These are phyloP conservation scores for Tragopan temminckii DNA, from an alignment of 2,797 vertebrate genomes.

Conservation along the genomic window DNA sequence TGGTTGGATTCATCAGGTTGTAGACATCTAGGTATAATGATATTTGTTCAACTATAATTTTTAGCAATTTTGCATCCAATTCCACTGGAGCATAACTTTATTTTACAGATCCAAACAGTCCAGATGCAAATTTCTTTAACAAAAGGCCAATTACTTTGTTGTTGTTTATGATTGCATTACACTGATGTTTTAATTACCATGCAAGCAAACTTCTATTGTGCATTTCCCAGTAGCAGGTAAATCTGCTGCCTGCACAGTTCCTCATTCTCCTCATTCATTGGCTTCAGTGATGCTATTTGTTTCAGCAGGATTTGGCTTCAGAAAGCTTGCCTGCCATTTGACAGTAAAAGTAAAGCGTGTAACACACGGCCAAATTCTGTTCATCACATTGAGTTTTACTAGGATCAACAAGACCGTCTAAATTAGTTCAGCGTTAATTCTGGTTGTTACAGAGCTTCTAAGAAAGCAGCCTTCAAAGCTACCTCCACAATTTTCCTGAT, in stretches of 20 bases:
- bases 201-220: not conserved
- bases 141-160: not conserved
- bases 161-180: not conserved
- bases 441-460: not conserved
- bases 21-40: not conserved
- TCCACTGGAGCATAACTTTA: not conserved
- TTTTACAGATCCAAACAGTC: not conserved
- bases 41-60: not conserved
- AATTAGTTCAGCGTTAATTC: not conserved
- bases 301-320: not conserved
- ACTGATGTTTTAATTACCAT: not conserved
- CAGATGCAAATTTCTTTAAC: not conserved
- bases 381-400: not conserved
- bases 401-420: not conserved
- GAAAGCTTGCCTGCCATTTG: not conserved
- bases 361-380: not conserved
- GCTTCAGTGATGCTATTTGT: not conserved
- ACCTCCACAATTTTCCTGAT: not conserved
- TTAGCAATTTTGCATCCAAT: not conserved
- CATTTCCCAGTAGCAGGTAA: not conserved
- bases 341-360: not conserved
- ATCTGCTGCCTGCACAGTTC: not conserved
- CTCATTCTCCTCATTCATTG: not conserved
- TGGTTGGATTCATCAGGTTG: not conserved
- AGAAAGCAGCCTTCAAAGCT: not conserved